Base-by-base conservation (phyloP, 2,113 vertebrate species). In the Salvelinus fontinalis region DNA sequence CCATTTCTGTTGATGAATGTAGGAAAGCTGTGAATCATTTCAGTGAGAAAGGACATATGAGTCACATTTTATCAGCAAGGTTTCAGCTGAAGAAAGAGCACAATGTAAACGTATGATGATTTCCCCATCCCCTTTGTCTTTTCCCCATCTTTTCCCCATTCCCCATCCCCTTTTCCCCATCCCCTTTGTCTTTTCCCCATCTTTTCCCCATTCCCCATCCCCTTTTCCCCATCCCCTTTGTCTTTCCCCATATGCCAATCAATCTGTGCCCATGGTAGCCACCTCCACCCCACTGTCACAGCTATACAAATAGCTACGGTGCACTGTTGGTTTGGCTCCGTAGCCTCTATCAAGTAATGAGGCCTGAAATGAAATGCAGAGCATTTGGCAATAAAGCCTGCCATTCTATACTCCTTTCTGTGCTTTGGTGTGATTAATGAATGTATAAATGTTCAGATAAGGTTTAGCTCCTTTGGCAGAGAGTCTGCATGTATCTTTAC, bases 301-400 rank as follows among this genome's bases (percentile, higher is more conserved):
- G 78, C 74, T 44, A 49, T 70, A 34, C 26, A 71, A 79, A 79
- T 77, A 65, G 67, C 59, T 77, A 85, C 82, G 78, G 78, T 79
- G 75, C 79, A 76, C 73, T 18, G 67, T 29, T 27, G 71, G 4
- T 22, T 72, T 29, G 71, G 81, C 75, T 78, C 57, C 49, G 75
- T 72, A 76, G 81, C 75, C 74, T 72, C 31, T 44, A 67, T 74
- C 74, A 76, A 71, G 75, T 84, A 84, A 84, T 82, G 84, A 81
- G 74, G 77, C 82, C 76, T 86, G 82, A 86, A 84, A 84, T 86
- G 73, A 83, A 87, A 84, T 77, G 77, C 80, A 82, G 75, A 82
- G 75, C 75, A 80, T 78, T 82, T 80, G 67, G 82, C 78, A 76
- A 70, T 80, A 80, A 78, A 73, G 70, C 27, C 80, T 29, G 39